A percentile compares a stretch with the other conserved stretches of the same genome.
Conservation (phyloP, 2,888 invertebrate genomes). For the Peribatodes rhomboidaria region DNA sequence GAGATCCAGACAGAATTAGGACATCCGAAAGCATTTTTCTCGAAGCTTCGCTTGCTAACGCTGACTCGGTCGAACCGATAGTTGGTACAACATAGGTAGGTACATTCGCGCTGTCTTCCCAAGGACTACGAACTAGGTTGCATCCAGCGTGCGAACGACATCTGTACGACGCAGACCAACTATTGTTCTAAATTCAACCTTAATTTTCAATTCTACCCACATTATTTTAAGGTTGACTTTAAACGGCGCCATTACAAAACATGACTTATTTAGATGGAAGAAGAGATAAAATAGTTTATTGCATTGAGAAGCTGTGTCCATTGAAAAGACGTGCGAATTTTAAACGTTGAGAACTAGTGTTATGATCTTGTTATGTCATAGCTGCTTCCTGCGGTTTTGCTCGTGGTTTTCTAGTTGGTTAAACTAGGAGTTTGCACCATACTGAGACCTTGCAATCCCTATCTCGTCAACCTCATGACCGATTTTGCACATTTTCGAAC, state of each 20-base stretch:
- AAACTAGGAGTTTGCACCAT: too few relatives aligned
- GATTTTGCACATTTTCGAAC: too few relatives aligned
- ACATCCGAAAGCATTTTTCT: too few relatives aligned
- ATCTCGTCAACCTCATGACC: too few relatives aligned
- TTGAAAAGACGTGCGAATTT: conserved; percentile 46
- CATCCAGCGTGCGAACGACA: conserved; percentile 45
- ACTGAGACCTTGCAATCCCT: too few relatives aligned
- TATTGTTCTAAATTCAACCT: conserved; percentile 37
- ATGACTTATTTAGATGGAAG: conserved; percentile 46
- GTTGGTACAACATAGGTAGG: too few relatives aligned
- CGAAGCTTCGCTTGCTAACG: too few relatives aligned
- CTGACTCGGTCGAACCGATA: too few relatives aligned
- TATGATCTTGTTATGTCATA: conserved; percentile 5
- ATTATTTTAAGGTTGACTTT: conserved; percentile 37
- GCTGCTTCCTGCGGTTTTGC: neutral
- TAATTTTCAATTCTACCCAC: conserved; percentile 30
- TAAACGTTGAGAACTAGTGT: conserved; percentile 38
- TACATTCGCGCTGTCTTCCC: conserved; percentile 36
- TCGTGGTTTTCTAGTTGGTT: neutral
- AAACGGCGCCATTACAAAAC: conserved; percentile 41
- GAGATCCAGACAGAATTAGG: too few relatives aligned
- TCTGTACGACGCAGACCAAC: conserved; percentile 21
- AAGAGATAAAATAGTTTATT: conserved; percentile 44
- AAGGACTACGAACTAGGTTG: conserved; percentile 48
- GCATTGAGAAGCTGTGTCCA: conserved; percentile 44